A percentile compares a stretch with the other conserved stretches of the same genome.
These are phyloP conservation scores for Climacteris rufus DNA, from an alignment of 2,113 vertebrate genomes.

Conservation along the genomic window DNA sequence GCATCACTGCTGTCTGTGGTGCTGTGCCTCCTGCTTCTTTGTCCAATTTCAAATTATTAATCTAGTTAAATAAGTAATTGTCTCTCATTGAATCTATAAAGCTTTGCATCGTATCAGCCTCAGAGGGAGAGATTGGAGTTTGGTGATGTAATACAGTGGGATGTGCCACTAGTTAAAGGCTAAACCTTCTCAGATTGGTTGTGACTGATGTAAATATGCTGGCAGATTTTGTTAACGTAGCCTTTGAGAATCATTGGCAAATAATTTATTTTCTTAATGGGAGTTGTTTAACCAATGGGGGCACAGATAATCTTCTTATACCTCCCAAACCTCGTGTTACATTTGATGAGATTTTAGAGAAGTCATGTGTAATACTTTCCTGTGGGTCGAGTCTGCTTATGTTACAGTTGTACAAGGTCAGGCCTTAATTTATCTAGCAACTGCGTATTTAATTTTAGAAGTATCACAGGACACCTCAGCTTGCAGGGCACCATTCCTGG, in stretches of 20 bases:
- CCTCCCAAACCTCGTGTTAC: constrained; percentile 36
- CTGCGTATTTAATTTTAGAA: constrained; percentile 81
- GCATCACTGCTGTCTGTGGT: not conserved
- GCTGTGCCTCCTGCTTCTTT: not conserved
- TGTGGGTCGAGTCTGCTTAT: constrained; percentile 47
- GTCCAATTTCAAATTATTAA: not conserved
- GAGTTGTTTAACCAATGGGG: constrained; percentile 58
- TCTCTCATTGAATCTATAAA: not conserved
- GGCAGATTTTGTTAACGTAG: not conserved
- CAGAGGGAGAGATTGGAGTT: not conserved
- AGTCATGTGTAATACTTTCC: constrained; percentile 72
- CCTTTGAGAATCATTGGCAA: not conserved
- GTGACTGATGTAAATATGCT: not conserved
- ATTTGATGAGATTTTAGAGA: constrained; percentile 70
- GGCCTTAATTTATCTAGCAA: constrained; percentile 80
- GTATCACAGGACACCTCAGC: constrained; percentile 68
- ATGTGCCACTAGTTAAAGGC: not conserved
- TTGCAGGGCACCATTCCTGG: constrained; percentile 61
- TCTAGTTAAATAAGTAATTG: not conserved
- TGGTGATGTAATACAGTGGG: not conserved
- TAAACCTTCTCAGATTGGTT: not conserved
- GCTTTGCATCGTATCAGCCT: not conserved
- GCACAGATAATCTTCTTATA: constrained; percentile 54
- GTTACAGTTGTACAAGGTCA: constrained; percentile 79
- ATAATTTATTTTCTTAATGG: constrained; percentile 58